Conservation (phyloP, 2,797 vertebrate genomes). For the Sebastes elongatus region DNA sequence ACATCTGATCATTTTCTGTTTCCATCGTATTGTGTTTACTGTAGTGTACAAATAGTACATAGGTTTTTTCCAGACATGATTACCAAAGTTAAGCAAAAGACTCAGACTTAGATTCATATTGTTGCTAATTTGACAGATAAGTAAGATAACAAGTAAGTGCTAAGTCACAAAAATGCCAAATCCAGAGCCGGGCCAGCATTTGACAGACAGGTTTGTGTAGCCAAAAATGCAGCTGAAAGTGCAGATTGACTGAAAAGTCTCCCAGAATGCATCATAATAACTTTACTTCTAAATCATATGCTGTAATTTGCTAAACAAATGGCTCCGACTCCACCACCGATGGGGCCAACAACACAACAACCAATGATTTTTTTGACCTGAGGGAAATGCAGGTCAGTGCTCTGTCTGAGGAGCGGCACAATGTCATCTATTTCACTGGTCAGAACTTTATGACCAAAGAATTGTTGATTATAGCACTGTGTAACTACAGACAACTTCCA, state of each 20-base stretch:
- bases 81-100: background rate
- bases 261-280: background rate
- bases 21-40: background rate
- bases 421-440: background rate
- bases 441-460: background rate
- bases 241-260: background rate
- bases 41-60: background rate
- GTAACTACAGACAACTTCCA: background rate
- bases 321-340: background rate
- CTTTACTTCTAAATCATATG: background rate
- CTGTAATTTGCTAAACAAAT: background rate
- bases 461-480: background rate
- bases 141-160: background rate
- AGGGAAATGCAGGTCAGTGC: background rate
- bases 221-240: background rate
- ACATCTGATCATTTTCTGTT: background rate
- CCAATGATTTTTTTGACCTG: background rate
- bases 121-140: background rate
- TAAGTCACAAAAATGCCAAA: background rate
- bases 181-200: background rate
- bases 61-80: background rate
- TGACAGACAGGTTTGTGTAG: background rate
- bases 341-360: background rate
- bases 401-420: background rate
- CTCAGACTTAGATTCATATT: background rate